Evolutionary conservation across 2,113 vertebrate species (phyloP).

Genomic region (Pipa parva): DNA sequence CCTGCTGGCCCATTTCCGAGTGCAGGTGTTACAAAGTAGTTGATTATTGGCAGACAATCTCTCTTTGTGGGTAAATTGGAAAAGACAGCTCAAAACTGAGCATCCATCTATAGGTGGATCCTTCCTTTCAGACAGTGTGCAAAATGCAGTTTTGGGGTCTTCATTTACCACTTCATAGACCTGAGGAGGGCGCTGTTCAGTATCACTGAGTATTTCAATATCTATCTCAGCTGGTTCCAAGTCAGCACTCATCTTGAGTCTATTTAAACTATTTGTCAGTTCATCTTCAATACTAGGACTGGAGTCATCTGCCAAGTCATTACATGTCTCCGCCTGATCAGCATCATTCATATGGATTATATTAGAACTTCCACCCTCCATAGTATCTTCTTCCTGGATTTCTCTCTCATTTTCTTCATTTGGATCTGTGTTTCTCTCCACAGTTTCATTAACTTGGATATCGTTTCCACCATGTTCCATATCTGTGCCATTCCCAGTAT

Average conservation of each 20-base stretch:
- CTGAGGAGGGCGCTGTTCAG: slow-evolving; percentile 49
- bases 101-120: slow-evolving; percentile 66
- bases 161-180: slow-evolving; percentile 67
- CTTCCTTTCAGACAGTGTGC: slow-evolving; percentile 71
- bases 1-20: slow-evolving; percentile 59
- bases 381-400: not conserved
- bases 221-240: slow-evolving; percentile 55
- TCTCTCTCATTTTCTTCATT: not conserved
- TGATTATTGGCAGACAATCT: slow-evolving; percentile 82
- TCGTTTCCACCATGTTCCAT: not conserved
- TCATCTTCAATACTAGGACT: slow-evolving; percentile 32
- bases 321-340: not conserved
- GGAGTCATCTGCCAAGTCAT: no score
- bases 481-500: not conserved
- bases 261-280: slow-evolving; percentile 60
- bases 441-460: not conserved
- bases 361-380: not conserved
- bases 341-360: not conserved
- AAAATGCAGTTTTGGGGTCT: slow-evolving; percentile 82
- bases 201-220: slow-evolving; percentile 44
- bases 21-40: slow-evolving; percentile 85
- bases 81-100: slow-evolving; percentile 80
- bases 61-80: slow-evolving; percentile 88
- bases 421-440: not conserved
- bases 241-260: slow-evolving; percentile 61